Base-by-base conservation (phyloP, 2,113 vertebrate genomes). In the Laticauda laticaudata region DNA sequence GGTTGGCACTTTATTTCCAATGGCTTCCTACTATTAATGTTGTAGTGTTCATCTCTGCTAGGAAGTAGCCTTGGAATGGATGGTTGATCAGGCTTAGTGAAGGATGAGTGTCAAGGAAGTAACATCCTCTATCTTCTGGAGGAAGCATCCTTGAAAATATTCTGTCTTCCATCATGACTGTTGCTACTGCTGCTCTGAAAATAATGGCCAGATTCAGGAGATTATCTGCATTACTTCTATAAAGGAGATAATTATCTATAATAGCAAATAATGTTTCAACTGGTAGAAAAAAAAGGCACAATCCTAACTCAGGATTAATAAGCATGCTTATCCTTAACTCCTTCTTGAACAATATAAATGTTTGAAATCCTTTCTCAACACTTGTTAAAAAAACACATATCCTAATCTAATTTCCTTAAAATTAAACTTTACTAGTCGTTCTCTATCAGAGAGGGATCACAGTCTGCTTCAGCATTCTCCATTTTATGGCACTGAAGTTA, bases 11-110 rank as follows among this genome's bases (percentile, higher is more conserved):
- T 95, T 43, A 55, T 94, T 81, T 43, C 81, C 45, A 56, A 11
- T 86, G 4, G 9, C 90, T 93, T 89, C 55, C 92, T 91, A 14
- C 2, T 94, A 94, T 94, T 91, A 24, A 64, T 94, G 95, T 93
- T 86, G 55, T 7, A 90, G 34, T 11, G 53, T n/a, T 86, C 54
- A 87, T 1, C 1, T 39, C 9, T 12, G 85, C 86, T 91, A 90
- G 45, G 54, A 96, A 94, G 81, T 8, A 92, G 88, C 8, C 39
- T 4, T 91, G 88, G 91, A 94, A 69, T 21, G 92, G 93, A n/a
- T 81, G 75, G 29, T 56, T 59, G 57, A 54, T 94, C 56, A 81
- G 55, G 61, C 87, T 81, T 45, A 90, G 24, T 90, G 90, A 61
- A 91, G 8, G 26, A 93, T 34, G 0, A 87, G 0, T 29, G 0